A percentile compares a stretch with the other conserved stretches of the same genome.
phyloP scores from a whole-genome alignment of 1,140 invertebrate genomes.

The Lycorma delicatula region DNA sequence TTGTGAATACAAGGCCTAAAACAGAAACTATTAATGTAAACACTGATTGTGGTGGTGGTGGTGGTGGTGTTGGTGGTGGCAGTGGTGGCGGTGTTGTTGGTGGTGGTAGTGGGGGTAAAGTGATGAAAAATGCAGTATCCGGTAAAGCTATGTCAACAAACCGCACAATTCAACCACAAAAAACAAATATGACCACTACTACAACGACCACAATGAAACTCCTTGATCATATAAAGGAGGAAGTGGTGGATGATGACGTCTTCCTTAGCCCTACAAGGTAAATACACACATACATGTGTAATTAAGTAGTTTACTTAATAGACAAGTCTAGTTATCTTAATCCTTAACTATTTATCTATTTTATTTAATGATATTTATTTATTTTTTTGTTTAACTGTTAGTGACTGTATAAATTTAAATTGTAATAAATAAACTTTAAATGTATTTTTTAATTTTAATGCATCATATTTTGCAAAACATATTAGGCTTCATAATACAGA shows the following conservation, averaged over 20 bases:
- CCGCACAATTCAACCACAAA: not conserved
- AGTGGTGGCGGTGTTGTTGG: conserved; percentile 1
- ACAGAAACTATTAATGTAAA: conserved; percentile 3
- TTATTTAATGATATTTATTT: too few species aligned
- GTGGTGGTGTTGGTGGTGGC: conserved; percentile 8
- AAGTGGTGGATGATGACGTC: conserved; percentile 51
- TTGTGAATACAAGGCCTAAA: conserved; percentile 20
- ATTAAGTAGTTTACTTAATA: too few species aligned
- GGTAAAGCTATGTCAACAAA: conserved; percentile 9
- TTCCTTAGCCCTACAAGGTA: conserved; percentile 63
- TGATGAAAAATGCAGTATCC: not conserved
- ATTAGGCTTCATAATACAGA: too few species aligned
- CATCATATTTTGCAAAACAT: too few species aligned
- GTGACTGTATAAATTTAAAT: too few species aligned
- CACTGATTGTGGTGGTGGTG: conserved; percentile 10
- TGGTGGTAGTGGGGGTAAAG: not conserved
- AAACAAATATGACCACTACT: conserved; percentile 1
- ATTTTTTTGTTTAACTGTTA: too few species aligned
- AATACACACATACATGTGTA: conserved; percentile 29
- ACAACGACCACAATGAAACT: not conserved
- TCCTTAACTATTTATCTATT: too few species aligned
- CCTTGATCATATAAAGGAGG: conserved; percentile 45
- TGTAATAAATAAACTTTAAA: too few species aligned
- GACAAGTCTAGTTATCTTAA: too few species aligned
- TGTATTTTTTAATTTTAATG: too few species aligned